These are phyloP conservation scores for Elephas maximus DNA, from an alignment of 2,113 vertebrate genomes.

Conservation along the genomic window DNA sequence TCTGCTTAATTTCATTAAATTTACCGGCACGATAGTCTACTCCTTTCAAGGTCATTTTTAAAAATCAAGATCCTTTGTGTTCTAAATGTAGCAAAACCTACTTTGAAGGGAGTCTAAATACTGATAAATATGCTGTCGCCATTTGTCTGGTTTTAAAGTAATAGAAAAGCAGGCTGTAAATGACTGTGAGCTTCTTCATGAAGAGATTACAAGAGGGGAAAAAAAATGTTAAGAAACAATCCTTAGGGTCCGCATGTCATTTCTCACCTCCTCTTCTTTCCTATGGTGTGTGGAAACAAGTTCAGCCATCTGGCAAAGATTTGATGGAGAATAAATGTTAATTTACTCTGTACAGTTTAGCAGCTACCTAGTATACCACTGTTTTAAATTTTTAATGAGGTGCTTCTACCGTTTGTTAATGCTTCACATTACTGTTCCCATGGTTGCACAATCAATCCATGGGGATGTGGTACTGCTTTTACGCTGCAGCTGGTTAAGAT, in stretches of 20 bases:
- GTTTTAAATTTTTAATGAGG: background rate
- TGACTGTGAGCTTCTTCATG: background rate
- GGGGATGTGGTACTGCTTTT: background rate
- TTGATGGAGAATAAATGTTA: background rate
- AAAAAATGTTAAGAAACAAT: background rate
- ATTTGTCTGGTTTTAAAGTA: background rate
- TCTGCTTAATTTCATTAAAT: constrained; percentile 41
- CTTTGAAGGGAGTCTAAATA: constrained; percentile 30
- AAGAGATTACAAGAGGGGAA: background rate
- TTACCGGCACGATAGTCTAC: background rate
- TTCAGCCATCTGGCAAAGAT: background rate
- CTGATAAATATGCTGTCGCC: background rate
- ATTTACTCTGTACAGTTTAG: background rate
- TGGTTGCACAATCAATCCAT: accelerated
- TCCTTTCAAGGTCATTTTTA: constrained; percentile 48
- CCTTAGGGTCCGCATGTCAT: background rate
- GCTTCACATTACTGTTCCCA: background rate
- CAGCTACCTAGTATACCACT: background rate
- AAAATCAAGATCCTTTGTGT: constrained; percentile 8
- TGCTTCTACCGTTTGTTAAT: background rate
- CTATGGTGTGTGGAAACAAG: background rate
- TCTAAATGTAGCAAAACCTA: constrained; percentile 5
- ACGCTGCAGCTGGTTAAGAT: background rate
- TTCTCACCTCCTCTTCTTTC: background rate
- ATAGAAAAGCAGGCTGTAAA: constrained; percentile 46